These are phyloP conservation scores for Lordiphosa clarofinis DNA, from an alignment of 1,140 invertebrate genomes.

Conservation along the genomic window DNA sequence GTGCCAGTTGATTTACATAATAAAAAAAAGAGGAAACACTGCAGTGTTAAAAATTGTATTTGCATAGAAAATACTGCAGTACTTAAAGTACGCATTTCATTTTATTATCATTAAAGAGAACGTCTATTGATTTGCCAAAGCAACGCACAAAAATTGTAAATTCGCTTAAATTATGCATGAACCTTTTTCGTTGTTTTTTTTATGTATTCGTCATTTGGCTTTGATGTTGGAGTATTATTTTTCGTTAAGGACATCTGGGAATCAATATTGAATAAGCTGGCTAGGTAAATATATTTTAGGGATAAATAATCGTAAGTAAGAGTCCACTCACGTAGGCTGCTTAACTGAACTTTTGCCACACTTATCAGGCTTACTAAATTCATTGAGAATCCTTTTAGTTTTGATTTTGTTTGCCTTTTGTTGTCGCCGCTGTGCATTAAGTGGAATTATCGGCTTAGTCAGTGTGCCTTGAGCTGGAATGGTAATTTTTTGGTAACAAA, in stretches of 20 bases:
- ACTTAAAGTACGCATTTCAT: conserved; percentile 39
- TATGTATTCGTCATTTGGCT: conserved; percentile 13
- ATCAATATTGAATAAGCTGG: conserved; percentile 51
- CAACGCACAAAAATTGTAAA: conserved; percentile 47
- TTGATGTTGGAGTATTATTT: conserved; percentile 27
- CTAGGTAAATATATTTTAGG: too few species aligned
- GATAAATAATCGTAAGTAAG: too few species aligned
- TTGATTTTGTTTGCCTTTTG: conserved; percentile 11
- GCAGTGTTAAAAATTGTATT: conserved; percentile 35
- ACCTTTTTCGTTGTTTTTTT: conserved; percentile 11
- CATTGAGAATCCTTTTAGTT: conserved; percentile 33
- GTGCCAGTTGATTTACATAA: conserved; percentile 41
- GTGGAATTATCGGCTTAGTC: conserved; percentile 39
- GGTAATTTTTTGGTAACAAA: too few species aligned
- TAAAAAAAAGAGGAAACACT: conserved; percentile 24
- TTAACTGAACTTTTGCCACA: conserved; percentile 14
- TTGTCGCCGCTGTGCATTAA: conserved; percentile 37
- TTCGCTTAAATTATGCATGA: conserved; percentile 68
- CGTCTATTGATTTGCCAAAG: neutral
- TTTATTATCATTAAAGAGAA: conserved; percentile 20
- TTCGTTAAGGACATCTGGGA: conserved; percentile 35
- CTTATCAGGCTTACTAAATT: conserved; percentile 31
- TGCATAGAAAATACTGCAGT: conserved; percentile 39
- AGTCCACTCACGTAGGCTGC: conserved; percentile 39
- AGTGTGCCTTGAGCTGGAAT: neutral